Base-by-base conservation (phyloP, 2,797 vertebrate genomes). In the Takifugu rubripes region DNA sequence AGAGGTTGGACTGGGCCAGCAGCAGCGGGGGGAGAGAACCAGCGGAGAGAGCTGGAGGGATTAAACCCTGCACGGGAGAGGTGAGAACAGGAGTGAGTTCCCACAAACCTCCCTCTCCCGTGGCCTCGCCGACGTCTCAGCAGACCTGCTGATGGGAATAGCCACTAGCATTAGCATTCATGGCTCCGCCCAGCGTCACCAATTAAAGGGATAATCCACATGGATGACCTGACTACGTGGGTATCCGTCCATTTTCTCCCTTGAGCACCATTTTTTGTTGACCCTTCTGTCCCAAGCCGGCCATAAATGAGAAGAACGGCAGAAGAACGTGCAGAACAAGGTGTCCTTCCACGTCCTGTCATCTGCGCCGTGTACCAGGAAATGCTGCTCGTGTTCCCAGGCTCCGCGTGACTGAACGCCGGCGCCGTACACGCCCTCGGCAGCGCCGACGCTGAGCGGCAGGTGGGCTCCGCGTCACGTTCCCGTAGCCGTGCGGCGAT, bases 81-180 rank as follows among this genome's bases (percentile, higher is more conserved):
- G 72, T 70, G 64, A 75, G 50, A 66, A 60, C 0, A 10, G 42
- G 52, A 59, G 16, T 16, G 50, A 21, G 68, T 75, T 78, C 72
- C 56, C 77, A 80, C 66, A 73, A 63, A 66, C 77, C 56, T 59
- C 42, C 29, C 8, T 61, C 36, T 54, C 64, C 59, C 21, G 44
- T 48, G 46, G 25, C 49, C 52, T 3, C 21, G 27, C 14, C 51
- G 51, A 44, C 57, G 27, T 47, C 56, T 57, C 52, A 36, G 33
- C 57, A 47, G 60, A 58, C 21, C 21, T 21, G 21, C 21, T 21
- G 21, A 21, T 40, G 36, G 36, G 36, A 40, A 14, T 14, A 40
- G 10, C 36, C 36, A 40, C 2, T 3, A 14, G 36, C 36, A 5
- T 40, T 40, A 40, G 11, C 36, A 40, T 12, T 3, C 11, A 10